These are phyloP conservation scores for Trisateles emortualis DNA, from an alignment of 2,888 invertebrate genomes.

Conservation along the genomic window DNA sequence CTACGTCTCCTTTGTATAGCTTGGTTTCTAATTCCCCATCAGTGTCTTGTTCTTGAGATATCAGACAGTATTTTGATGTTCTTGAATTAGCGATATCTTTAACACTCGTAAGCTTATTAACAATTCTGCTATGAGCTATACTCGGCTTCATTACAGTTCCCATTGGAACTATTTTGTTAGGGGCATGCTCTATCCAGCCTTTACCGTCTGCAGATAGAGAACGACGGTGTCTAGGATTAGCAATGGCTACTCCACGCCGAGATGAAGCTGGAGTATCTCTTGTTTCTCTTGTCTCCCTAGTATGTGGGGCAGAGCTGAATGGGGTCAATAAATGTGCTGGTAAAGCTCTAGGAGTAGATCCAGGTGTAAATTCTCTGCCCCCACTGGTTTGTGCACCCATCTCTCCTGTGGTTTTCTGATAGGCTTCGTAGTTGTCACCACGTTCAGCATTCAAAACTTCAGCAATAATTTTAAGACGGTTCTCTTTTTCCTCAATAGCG, in stretches of 20 bases:
- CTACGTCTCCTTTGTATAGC: conserved; percentile 97
- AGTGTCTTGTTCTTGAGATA: conserved; percentile 96
- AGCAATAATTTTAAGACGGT: conserved; percentile 77
- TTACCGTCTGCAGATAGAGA: conserved; percentile 93
- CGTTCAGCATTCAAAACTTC: conserved; percentile 67
- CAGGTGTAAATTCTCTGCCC: conserved; percentile 73
- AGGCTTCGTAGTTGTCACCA: conserved; percentile 60
- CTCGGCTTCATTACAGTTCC: conserved; percentile 97
- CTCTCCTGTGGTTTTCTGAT: conserved; percentile 57
- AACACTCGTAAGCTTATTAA: conserved; percentile 93
- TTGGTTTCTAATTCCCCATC: conserved; percentile 98
- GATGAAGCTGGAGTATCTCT: conserved; percentile 72
- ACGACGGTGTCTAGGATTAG: conserved; percentile 91
- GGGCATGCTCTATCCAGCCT: conserved; percentile 96
- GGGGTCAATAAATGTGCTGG: conserved; percentile 80
- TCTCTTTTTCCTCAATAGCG: conserved; percentile 78
- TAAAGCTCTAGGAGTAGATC: conserved; percentile 78
- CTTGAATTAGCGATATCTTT: conserved; percentile 91
- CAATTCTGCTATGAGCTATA: conserved; percentile 93
- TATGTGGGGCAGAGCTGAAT: conserved; percentile 68
- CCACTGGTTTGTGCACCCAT: conserved; percentile 72
- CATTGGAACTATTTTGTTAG: conserved; percentile 92
- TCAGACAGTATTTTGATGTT: conserved; percentile 95
- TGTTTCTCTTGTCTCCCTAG: conserved; percentile 57
- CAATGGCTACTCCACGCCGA: conserved; percentile 88